Conservation (phyloP, 2,888 invertebrate species). For the Xestia c-nigrum region DNA sequence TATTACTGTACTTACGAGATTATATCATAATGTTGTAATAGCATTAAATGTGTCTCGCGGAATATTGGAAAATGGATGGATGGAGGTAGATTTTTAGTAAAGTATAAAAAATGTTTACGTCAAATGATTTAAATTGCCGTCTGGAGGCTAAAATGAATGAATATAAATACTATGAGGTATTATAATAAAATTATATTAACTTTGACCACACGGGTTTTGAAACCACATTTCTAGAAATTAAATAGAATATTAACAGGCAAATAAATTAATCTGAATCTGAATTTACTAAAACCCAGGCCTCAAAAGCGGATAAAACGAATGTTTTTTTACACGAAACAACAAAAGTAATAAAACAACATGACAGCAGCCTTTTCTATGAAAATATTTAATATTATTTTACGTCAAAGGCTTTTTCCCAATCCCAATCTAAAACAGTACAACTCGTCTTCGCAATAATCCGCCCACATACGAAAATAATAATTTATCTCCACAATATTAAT, state of each 20-base stretch:
- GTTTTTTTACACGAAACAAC: neutral
- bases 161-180: neutral
- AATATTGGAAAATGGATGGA: constrained; percentile 7
- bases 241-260: neutral
- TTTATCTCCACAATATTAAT: constrained; percentile 10
- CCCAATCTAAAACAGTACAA: neutral
- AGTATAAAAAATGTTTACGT: neutral
- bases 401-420: constrained; percentile 17
- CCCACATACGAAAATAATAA: constrained; percentile 11
- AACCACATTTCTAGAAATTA: neutral
- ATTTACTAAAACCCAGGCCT: neutral
- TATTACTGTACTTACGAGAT: constrained; percentile 39
- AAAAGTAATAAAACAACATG: neutral
- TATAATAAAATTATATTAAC: neutral
- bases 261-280: too few species aligned
- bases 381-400: constrained; percentile 13
- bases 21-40: constrained; percentile 39
- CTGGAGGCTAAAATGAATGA: neutral
- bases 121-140: neutral
- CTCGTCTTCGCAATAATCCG: constrained; percentile 6
- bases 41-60: constrained; percentile 16
- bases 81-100: neutral
- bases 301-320: neutral
- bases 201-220: neutral
- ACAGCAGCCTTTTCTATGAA: neutral